Conservation (phyloP, 2,797 vertebrate species). For the Lepilemur ruficaudatus region DNA sequence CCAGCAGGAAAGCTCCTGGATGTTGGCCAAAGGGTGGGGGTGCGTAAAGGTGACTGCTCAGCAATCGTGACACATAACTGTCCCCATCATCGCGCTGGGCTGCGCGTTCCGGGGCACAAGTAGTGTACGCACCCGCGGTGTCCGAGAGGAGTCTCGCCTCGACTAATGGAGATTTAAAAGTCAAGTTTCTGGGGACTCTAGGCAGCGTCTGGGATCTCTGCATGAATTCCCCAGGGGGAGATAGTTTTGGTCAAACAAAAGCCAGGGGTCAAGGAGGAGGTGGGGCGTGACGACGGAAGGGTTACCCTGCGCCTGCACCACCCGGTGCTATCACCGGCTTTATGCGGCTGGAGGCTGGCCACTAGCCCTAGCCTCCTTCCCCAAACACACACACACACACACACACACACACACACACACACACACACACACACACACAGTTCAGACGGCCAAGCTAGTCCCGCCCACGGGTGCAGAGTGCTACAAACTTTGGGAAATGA, state of each 20-base stretch:
- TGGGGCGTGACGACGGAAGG: fast-evolving
- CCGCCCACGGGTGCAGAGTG: fast-evolving
- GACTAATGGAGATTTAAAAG: background rate
- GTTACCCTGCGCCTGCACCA: background rate
- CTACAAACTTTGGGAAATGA: background rate
- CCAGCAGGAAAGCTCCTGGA: background rate
- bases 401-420: too few relatives aligned
- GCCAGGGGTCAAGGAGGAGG: background rate
- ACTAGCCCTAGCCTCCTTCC: background rate
- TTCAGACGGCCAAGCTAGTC: background rate
- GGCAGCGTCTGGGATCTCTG: background rate
- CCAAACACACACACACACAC: background rate
- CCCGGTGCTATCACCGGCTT: fast-evolving
- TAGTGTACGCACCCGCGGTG: fast-evolving
- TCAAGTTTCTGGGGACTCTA: background rate
- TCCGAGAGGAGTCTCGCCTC: background rate
- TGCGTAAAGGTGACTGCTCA: background rate
- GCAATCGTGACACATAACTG: background rate
- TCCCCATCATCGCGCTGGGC: too few relatives aligned
- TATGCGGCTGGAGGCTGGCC: background rate
- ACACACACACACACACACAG: background rate
- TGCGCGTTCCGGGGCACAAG: background rate
- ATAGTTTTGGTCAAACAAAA: background rate
- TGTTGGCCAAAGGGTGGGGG: fast-evolving
- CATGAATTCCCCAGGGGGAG: background rate